Conservation (phyloP, 2,113 vertebrate species). For the Chauna torquata region DNA sequence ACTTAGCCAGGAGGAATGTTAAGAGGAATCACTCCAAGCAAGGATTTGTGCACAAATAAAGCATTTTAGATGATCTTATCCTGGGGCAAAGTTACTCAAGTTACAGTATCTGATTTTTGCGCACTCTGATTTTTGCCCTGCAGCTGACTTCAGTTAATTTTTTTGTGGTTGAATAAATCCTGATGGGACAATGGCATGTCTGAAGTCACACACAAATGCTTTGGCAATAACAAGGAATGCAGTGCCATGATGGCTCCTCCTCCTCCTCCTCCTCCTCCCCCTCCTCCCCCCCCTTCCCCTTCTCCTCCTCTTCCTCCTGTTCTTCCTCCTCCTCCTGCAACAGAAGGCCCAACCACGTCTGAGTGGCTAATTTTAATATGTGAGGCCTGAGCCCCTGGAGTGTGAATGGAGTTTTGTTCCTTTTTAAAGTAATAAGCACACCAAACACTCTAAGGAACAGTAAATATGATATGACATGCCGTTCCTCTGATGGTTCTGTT, state of each 20-base stretch:
- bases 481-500: neutral
- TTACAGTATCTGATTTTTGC: neutral
- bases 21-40: neutral
- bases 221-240: too few species aligned
- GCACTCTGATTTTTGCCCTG: neutral
- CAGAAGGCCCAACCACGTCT: too few species aligned
- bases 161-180: neutral
- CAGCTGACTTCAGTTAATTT: neutral
- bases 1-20: neutral
- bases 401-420: neutral
- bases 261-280: neutral
- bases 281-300: neutral
- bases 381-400: neutral
- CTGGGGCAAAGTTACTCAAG: neutral
- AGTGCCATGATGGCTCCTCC: accelerated
- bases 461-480: accelerated
- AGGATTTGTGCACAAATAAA: neutral
- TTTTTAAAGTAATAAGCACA: neutral
- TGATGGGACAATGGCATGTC: accelerated
- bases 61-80: neutral
- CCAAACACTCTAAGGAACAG: neutral
- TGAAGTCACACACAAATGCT: neutral
- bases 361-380: accelerated
- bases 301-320: neutral
- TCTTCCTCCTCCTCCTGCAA: neutral